Conservation (phyloP, 2,113 vertebrate species). For the Steatornis caripensis region DNA sequence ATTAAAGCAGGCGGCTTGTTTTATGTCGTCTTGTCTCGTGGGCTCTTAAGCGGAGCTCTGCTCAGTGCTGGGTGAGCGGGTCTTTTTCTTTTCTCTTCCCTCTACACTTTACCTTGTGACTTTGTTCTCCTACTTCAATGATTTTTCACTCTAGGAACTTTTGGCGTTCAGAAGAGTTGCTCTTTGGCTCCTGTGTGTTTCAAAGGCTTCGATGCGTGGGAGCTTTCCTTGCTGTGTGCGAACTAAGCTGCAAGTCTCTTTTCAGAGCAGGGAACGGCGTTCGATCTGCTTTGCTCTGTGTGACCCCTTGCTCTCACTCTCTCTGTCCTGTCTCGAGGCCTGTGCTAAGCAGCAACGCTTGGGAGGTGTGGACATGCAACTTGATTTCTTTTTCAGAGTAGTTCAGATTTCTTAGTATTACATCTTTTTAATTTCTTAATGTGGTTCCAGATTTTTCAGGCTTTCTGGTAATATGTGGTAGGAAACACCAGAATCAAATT, state of each 20-base stretch:
- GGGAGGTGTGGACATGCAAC: neutral
- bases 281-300: neutral
- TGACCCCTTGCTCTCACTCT: neutral
- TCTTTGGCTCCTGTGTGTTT: neutral
- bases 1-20: neutral
- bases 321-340: too few relatives aligned
- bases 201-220: neutral
- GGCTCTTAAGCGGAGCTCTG: neutral
- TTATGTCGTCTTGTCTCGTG: neutral
- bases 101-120: neutral
- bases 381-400: neutral
- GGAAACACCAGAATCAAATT: too few relatives aligned
- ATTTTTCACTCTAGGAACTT: neutral
- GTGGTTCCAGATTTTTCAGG: neutral
- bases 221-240: neutral
- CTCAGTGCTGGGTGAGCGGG: neutral
- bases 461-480: neutral
- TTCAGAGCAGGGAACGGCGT: accelerated
- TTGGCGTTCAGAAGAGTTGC: neutral
- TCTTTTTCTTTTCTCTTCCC: neutral
- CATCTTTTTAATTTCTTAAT: accelerated
- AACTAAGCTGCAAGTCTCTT: neutral
- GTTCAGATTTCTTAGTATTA: neutral
- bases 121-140: neutral
- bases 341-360: neutral